phyloP scores from a whole-genome alignment of 37 sponge, comb jelly and placozoan species.

The Beroe ovata region DNA sequence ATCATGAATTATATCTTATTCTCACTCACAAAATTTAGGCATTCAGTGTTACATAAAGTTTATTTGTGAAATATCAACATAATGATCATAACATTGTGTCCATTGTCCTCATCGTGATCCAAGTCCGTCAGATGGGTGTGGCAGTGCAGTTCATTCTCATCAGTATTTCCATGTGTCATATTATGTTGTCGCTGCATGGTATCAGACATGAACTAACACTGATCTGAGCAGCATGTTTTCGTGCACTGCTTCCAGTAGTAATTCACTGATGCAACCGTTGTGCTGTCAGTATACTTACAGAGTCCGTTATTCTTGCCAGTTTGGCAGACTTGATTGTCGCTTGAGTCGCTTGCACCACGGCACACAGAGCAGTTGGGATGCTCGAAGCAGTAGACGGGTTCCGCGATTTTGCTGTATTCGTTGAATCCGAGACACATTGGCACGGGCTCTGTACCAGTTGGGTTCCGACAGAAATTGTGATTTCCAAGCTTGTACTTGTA shows the following conservation, averaged over 20 bases:
- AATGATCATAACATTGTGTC: no score
- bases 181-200: no score
- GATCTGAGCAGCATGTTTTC: not conserved
- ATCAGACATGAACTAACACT: no score
- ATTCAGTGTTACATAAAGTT: no score
- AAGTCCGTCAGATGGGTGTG: no score
- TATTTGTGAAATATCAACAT: no score
- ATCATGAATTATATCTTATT: no score
- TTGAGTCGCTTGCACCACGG: not conserved
- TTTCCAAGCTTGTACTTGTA: not conserved
- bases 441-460: not conserved
- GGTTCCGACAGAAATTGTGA: constrained; percentile 54
- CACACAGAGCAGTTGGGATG: not conserved
- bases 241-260: not conserved
- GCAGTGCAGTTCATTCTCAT: no score
- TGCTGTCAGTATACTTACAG: not conserved
- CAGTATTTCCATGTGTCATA: no score
- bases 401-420: not conserved
- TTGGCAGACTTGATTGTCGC: not conserved
- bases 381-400: not conserved
- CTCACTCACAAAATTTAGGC: no score
- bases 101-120: no score
- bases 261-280: not conserved
- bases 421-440: not conserved
- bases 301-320: not conserved